phyloP scores from a whole-genome alignment of 2,888 invertebrate genomes.

The Antitype chi region DNA sequence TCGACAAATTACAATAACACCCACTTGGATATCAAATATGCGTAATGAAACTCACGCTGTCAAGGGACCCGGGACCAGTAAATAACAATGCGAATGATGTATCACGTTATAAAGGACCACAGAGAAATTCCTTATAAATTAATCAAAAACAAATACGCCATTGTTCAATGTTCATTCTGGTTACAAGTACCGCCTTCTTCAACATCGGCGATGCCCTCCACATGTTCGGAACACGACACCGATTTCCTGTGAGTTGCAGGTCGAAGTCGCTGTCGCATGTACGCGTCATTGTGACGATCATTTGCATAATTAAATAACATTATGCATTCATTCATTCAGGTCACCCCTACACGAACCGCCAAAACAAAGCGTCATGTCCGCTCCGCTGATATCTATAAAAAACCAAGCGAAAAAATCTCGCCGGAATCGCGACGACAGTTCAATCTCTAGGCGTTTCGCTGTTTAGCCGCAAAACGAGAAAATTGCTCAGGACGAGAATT shows the following conservation, averaged over 20 bases:
- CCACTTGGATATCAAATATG: slow-evolving; percentile 21
- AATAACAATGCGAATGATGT: slow-evolving; percentile 48
- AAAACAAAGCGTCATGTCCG: slow-evolving; percentile 74
- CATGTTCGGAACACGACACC: slow-evolving; percentile 81
- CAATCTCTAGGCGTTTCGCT: slow-evolving; percentile 72
- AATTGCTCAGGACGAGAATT: slow-evolving; percentile 79
- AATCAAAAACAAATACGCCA: slow-evolving; percentile 63
- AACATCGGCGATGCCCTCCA: slow-evolving; percentile 74
- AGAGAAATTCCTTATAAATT: slow-evolving; percentile 55
- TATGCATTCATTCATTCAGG: slow-evolving; percentile 86
- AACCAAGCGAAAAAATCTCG: slow-evolving; percentile 68
- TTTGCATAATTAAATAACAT: slow-evolving; percentile 89
- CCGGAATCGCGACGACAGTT: slow-evolving; percentile 75
- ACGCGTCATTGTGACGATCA: slow-evolving; percentile 81
- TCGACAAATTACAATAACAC: slow-evolving; percentile 18
- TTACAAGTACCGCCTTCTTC: slow-evolving; percentile 59
- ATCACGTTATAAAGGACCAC: slow-evolving; percentile 46
- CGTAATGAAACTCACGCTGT: slow-evolving; percentile 7
- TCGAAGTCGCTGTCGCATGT: slow-evolving; percentile 80
- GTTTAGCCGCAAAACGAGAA: slow-evolving; percentile 82
- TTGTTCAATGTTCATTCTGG: slow-evolving; percentile 64
- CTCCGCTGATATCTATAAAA: slow-evolving; percentile 56
- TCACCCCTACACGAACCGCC: slow-evolving; percentile 80
- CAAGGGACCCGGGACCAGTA: slow-evolving; percentile 9
- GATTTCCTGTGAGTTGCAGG: slow-evolving; percentile 83